These are phyloP conservation scores for Perodicticus potto DNA, from an alignment of 2,797 vertebrate species.

Conservation along the genomic window DNA sequence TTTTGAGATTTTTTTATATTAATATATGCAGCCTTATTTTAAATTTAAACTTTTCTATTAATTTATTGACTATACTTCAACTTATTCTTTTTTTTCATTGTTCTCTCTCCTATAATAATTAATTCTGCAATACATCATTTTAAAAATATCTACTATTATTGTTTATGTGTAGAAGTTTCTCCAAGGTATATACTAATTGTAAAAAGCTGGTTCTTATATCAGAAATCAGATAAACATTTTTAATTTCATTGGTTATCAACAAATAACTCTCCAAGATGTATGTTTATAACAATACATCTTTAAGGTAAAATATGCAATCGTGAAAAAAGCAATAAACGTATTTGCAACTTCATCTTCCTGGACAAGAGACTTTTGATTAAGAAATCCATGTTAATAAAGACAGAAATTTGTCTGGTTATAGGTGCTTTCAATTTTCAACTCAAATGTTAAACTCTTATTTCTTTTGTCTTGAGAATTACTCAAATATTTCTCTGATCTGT, in stretches of 20 bases:
- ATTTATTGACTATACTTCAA: background rate
- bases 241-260: background rate
- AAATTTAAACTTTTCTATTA: background rate
- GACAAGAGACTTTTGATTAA: background rate
- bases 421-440: background rate
- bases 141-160: background rate
- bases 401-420: background rate
- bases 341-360: background rate
- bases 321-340: background rate
- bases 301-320: background rate
- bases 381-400: background rate
- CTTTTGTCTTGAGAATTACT: conserved; percentile 14
- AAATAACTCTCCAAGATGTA: background rate
- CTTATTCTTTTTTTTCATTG: background rate
- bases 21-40: background rate
- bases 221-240: background rate
- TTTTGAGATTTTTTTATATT: background rate
- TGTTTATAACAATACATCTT: background rate
- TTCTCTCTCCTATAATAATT: conserved; percentile 13
- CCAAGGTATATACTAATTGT: background rate
- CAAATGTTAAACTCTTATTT: background rate
- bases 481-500: background rate
- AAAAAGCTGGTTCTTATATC: background rate
- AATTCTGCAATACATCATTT: background rate
- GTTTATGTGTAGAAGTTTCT: background rate